Conservation (phyloP, 2,797 vertebrate genomes). For the Psittacula derbiana region DNA sequence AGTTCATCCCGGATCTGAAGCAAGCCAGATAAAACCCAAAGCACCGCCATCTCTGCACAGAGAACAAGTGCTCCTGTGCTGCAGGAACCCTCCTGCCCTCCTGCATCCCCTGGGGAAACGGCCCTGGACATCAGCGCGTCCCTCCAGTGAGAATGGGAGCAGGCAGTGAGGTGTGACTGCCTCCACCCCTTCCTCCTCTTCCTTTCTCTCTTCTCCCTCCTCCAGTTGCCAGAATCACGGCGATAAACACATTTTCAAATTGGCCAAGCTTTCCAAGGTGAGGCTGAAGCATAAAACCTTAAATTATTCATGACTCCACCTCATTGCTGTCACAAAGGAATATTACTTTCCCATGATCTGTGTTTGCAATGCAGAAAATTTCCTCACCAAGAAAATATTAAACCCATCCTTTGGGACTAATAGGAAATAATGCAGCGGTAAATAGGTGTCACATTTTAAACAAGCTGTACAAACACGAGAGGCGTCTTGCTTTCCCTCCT, state of each 20-base stretch:
- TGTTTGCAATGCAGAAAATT: conserved; percentile 8
- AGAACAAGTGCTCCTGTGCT: not conserved
- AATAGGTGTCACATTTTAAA: conserved; percentile 42
- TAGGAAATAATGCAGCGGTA: not conserved
- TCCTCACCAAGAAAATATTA: not conserved
- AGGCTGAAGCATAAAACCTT: conserved; percentile 30
- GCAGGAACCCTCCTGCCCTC: not conserved
- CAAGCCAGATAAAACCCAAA: not conserved
- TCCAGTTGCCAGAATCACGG: not conserved
- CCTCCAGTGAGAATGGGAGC: not conserved
- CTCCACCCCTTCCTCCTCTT: not conserved
- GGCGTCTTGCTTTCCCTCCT: not conserved
- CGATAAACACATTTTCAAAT: not conserved
- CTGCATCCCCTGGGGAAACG: not conserved
- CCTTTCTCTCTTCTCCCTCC: not conserved
- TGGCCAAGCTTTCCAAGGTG: conserved; percentile 7
- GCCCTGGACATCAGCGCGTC: not conserved
- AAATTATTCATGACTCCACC: conserved; percentile 54
- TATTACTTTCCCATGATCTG: conserved; percentile 32
- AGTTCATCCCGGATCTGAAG: not conserved
- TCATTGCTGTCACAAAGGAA: conserved; percentile 20
- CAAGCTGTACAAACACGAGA: not conserved
- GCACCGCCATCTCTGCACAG: not conserved
- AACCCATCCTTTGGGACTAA: not conserved
- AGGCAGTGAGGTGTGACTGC: not conserved